These are phyloP conservation scores for Seira musarum DNA, from an alignment of 2,888 invertebrate species.

Conservation along the genomic window DNA sequence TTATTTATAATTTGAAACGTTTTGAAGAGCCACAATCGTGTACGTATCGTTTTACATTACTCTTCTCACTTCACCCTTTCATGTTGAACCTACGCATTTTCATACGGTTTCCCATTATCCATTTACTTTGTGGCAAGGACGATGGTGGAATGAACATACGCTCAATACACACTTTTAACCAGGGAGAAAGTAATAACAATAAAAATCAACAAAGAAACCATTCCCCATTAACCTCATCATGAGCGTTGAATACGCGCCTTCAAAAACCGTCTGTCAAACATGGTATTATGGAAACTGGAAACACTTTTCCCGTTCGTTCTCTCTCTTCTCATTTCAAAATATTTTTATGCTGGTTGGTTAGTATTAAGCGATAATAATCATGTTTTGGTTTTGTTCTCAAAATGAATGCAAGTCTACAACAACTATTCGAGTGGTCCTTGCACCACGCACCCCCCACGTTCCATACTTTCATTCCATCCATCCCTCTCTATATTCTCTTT, in stretches of 20 bases:
- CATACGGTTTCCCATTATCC: too few relatives aligned
- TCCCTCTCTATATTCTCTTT: neutral
- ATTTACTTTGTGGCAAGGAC: neutral
- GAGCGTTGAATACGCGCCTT: neutral
- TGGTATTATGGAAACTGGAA: neutral
- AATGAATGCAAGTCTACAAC: slow-evolving; percentile 21
- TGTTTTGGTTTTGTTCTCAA: slow-evolving; percentile 22
- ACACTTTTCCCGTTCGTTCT: too few relatives aligned
- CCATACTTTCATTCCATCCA: neutral
- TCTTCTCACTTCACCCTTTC: neutral
- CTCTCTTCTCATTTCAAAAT: neutral
- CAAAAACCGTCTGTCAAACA: slow-evolving; percentile 1
- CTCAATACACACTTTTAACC: neutral
- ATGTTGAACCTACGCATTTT: neutral
- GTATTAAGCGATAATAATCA: slow-evolving; percentile 53
- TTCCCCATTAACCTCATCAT: slow-evolving; percentile 13
- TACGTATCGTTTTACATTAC: slow-evolving; percentile 2
- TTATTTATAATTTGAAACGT: neutral
- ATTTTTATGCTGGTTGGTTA: slow-evolving; percentile 18
- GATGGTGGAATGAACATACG: neutral
- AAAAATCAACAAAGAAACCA: slow-evolving; percentile 9
- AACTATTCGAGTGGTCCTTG: neutral
- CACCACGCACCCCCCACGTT: neutral
- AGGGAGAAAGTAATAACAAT: neutral
- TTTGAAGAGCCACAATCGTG: neutral